Evolutionary conservation across 2,888 invertebrate genomes (phyloP).

Genomic region (Mimumesa dahlbomi): DNA sequence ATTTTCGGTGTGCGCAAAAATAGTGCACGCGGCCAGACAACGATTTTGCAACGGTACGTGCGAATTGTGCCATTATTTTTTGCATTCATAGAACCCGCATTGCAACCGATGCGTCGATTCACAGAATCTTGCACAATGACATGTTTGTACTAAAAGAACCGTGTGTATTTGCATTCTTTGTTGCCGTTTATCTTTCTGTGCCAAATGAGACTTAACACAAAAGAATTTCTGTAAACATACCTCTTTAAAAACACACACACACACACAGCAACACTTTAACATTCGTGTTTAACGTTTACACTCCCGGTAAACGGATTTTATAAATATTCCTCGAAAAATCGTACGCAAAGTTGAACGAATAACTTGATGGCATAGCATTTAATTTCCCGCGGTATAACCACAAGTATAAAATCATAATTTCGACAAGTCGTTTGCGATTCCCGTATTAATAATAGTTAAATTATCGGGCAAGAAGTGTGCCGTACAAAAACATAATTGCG

Average conservation of each 20-base stretch:
- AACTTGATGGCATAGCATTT: too few species aligned
- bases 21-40: constrained; percentile 29
- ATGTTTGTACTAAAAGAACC: constrained; percentile 16
- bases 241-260: too few species aligned
- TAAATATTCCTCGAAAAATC: too few species aligned
- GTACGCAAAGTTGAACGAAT: too few species aligned
- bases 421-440: not conserved
- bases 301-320: too few species aligned
- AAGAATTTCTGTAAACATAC: too few species aligned
- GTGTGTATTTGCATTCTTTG: too few species aligned
- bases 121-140: constrained; percentile 42
- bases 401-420: not conserved
- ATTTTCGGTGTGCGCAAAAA: constrained; percentile 14
- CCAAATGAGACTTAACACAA: too few species aligned
- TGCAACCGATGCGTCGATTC: constrained; percentile 23
- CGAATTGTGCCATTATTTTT: constrained; percentile 34
- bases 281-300: too few species aligned
- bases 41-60: constrained; percentile 38
- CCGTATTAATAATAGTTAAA: not conserved
- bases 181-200: too few species aligned
- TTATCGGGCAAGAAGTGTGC: not conserved
- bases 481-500: constrained; percentile 23
- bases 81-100: constrained; percentile 24
- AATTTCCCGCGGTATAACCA: too few species aligned
- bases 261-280: too few species aligned